phyloP scores from a whole-genome alignment of 2,113 vertebrate species.

The Xiphias gladius region DNA sequence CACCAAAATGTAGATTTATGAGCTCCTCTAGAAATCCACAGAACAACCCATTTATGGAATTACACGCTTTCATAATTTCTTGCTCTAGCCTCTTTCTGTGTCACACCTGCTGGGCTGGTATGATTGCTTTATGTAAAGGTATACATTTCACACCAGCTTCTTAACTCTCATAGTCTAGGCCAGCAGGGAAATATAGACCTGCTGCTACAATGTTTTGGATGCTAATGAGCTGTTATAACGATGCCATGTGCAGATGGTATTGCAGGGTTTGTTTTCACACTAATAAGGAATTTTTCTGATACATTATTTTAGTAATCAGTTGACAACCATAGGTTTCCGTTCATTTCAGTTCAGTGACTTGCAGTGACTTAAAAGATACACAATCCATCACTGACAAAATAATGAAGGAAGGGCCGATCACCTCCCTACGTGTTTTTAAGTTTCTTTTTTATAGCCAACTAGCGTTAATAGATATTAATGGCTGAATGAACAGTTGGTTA shows the following conservation, averaged over 20 bases:
- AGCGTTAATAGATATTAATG: background rate
- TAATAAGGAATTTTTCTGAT: background rate
- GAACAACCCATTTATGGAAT: too few species aligned
- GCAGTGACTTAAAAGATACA: background rate
- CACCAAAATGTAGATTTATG: too few species aligned
- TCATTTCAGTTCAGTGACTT: background rate
- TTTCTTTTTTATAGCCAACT: background rate
- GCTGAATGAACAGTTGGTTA: background rate
- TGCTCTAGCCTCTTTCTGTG: background rate
- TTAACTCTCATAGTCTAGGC: background rate
- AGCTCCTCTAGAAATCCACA: background rate
- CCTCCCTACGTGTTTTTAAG: background rate
- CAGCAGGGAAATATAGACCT: background rate
- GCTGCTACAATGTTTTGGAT: constrained; percentile 24
- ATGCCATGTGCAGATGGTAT: background rate
- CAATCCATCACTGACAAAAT: background rate
- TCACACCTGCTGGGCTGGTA: background rate
- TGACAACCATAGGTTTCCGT: background rate
- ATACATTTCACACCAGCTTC: constrained; percentile 6
- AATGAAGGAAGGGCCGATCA: background rate
- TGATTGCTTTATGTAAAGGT: background rate
- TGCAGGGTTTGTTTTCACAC: background rate
- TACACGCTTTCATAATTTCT: background rate
- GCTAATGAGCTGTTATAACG: background rate
- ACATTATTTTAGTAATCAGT: background rate